Percentiles rank a stretch among this genome's conserved stretches.
phyloP scores from a whole-genome alignment of 2,888 invertebrate genomes.

The Lepidonotus clava region DNA sequence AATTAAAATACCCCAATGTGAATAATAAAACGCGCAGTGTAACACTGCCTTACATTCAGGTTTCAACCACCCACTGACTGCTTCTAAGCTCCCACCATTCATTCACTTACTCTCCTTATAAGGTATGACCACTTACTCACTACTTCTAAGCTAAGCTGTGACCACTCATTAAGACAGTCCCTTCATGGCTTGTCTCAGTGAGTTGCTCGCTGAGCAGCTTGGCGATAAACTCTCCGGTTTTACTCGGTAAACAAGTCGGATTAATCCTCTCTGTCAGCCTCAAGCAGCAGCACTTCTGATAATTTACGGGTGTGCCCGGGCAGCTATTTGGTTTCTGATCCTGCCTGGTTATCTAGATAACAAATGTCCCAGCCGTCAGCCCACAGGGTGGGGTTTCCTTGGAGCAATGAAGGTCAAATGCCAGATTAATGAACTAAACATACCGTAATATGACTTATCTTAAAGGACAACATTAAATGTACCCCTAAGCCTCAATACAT shows the following conservation, averaged over 20 bases:
- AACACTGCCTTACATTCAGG: no score
- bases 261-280: constrained; percentile 46
- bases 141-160: no score
- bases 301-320: constrained; percentile 20
- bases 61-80: no score
- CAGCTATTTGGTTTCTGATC: constrained; percentile 44
- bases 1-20: no score
- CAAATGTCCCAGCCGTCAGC: background rate
- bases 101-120: background rate
- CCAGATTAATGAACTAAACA: constrained; percentile 17
- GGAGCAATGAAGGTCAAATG: constrained; percentile 20
- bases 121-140: background rate
- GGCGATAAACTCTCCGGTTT: constrained; percentile 29
- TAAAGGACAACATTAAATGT: constrained; percentile 5
- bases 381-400: background rate
- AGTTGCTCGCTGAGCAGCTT: constrained; percentile 24
- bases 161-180: no score
- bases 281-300: constrained; percentile 39
- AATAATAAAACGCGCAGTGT: no score
- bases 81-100: no score
- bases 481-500: no score
- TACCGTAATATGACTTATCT: constrained; percentile 9
- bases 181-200: no score
- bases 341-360: constrained; percentile 41
- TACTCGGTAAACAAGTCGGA: constrained; percentile 47